Evolutionary conservation across 37 sponge, comb jelly and placozoan species (phyloP), one percentile per base, ranked within the genome.

Genomic region (Cliona cf. orientalis): DNA sequence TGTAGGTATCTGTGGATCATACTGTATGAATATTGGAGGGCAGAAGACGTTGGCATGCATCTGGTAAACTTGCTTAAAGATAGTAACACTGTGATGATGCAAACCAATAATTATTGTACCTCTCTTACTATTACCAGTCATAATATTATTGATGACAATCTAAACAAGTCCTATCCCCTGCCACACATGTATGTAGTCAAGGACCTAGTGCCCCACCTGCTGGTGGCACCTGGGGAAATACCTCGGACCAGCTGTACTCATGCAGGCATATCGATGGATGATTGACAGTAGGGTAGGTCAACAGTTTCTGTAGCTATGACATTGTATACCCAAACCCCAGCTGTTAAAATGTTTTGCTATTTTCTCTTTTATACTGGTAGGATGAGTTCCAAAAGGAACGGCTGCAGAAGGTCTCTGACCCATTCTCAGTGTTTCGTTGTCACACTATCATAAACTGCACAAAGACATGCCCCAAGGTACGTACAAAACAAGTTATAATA

Each of bases 361-460:
- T n/a, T n/a, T n/a, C n/a, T n/a, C n/a, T n/a, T 43, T 23, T 71
- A 3, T n/a, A n/a, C n/a, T n/a, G n/a, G n/a, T 42, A 95, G 96
- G 94, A 96, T 80, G 85, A 96, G 32, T 96, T 69, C 57, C 76
- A 78, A 23, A 71, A 90, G 69, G 99, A 98, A 69, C 84, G 99
- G 42, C 91, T 98, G 31, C 71, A 80, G 39, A 89, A 91, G 55
- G 63, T 98, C 3, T 58, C 80, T 7, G 96, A 98, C 71, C 91
- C 95, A 41, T 98, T 95, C 84, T 95, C 99, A 14, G 89, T 93
- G 26, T 93, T 90, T 69, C 69, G 92, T 1, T 98, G 99, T 64
- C 99, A 98, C 58, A 98, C 99, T 46, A 98, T 98, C 87, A 95
- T 98, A 96, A 98, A 93, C 83, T 98, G 99, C 81, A 95, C 99